Conservation (phyloP, 2,797 vertebrate genomes). For the Sebastiscus tertius region DNA sequence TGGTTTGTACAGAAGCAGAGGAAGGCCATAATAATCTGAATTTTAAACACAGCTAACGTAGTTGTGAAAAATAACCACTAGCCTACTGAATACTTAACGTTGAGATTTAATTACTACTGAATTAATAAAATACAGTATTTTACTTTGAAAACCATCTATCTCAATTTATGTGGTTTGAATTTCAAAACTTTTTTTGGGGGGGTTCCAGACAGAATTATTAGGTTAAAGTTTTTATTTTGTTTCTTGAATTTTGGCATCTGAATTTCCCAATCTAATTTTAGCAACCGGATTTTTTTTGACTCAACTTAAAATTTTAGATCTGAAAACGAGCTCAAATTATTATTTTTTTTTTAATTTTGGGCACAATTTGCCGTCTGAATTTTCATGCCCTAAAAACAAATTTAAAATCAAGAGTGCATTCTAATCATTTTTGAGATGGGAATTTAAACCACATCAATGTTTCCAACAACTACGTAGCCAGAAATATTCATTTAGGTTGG, state of each 20-base stretch:
- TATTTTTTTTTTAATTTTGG: neutral
- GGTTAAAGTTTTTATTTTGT: neutral
- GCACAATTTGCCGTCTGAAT: neutral
- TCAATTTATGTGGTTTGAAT: neutral
- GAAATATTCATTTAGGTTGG: too few species aligned
- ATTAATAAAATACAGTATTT: neutral
- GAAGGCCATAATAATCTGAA: neutral
- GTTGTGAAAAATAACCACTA: neutral
- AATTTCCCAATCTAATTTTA: neutral
- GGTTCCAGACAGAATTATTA: neutral
- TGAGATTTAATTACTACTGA: neutral
- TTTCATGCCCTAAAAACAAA: neutral
- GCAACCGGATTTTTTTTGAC: neutral
- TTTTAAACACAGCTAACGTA: neutral
- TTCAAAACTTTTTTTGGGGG: neutral
- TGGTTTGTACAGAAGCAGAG: neutral
- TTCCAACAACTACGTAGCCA: neutral
- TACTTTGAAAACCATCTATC: neutral
- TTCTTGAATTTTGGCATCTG: neutral
- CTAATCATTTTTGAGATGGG: too few species aligned
- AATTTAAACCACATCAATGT: neutral
- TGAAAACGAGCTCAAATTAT: neutral
- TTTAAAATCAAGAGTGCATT: neutral
- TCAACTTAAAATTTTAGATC: neutral
- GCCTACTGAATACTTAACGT: neutral